Conservation (phyloP, 35 echinoderm and acorn worm genomes). For the Heliocidaris erythrogramma region DNA sequence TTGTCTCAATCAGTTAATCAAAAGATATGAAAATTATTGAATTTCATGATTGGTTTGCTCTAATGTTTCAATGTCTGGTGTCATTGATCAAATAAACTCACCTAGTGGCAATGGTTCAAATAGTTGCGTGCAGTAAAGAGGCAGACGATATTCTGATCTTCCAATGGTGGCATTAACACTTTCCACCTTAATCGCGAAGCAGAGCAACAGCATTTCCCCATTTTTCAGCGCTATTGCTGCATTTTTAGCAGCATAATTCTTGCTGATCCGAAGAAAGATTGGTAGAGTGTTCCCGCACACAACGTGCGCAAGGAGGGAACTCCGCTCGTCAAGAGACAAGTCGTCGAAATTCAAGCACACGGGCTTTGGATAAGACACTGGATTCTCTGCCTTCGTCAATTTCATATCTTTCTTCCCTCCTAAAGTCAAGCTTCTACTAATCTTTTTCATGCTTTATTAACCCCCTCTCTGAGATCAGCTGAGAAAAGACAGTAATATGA, state of each 20-base stretch:
- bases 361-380: background rate
- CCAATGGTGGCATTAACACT: background rate
- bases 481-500: too few relatives aligned
- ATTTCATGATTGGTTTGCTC: too few relatives aligned
- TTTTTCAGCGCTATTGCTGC: background rate
- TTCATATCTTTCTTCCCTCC: background rate
- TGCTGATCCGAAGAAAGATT: background rate
- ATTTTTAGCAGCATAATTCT: background rate
- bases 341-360: background rate
- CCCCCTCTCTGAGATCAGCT: background rate
- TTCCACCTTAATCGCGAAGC: conserved; percentile 11
- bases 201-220: background rate
- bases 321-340: background rate
- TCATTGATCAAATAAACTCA: background rate
- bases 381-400: background rate
- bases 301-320: background rate
- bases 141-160: background rate
- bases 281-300: background rate
- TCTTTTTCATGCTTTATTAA: background rate
- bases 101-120: background rate
- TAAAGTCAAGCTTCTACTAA: background rate
- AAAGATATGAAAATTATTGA: too few relatives aligned
- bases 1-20: too few relatives aligned
- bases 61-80: too few relatives aligned
- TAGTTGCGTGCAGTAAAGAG: conserved; percentile 4